A percentile compares a stretch with the other conserved stretches of the same genome.
Conservation (phyloP, 2,113 vertebrate genomes). For the Oryzias javanicus region DNA sequence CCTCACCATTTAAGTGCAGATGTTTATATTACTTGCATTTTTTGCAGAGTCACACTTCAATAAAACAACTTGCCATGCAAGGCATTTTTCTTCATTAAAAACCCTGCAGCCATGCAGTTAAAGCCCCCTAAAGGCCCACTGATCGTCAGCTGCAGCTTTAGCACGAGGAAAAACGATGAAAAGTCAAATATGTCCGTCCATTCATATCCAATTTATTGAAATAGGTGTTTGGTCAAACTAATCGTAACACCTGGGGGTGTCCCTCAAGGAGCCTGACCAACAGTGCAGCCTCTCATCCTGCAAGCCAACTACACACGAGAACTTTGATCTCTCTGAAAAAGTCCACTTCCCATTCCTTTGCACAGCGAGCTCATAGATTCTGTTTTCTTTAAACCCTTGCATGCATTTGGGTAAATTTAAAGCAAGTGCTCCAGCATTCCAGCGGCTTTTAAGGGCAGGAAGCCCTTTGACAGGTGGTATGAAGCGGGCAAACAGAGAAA, state of each 20-base stretch:
- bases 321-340: conserved; percentile 58
- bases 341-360: conserved; percentile 56
- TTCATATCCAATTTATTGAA: conserved; percentile 23
- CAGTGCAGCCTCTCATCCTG: conserved; percentile 55
- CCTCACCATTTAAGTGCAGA: neutral
- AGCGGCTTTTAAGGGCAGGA: conserved; percentile 23
- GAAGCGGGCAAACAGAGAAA: conserved; percentile 7
- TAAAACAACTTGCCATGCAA: conserved; percentile 11
- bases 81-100: too few species aligned
- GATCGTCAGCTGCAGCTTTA: neutral
- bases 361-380: conserved; percentile 54
- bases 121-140: neutral
- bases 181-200: conserved; percentile 25
- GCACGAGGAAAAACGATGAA: conserved; percentile 13
- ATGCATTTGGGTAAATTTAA: conserved; percentile 29
- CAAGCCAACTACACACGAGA: conserved; percentile 31
- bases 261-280: conserved; percentile 55
- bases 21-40: neutral
- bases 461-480: conserved; percentile 16
- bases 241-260: conserved; percentile 42
- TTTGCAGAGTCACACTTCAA: neutral
- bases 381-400: conserved; percentile 23
- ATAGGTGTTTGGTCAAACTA: conserved; percentile 10
- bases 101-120: too few species aligned
- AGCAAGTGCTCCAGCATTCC: conserved; percentile 34